Evolutionary conservation across 2,888 invertebrate species (phyloP).

Genomic region (Odontocolon sp.): DNA sequence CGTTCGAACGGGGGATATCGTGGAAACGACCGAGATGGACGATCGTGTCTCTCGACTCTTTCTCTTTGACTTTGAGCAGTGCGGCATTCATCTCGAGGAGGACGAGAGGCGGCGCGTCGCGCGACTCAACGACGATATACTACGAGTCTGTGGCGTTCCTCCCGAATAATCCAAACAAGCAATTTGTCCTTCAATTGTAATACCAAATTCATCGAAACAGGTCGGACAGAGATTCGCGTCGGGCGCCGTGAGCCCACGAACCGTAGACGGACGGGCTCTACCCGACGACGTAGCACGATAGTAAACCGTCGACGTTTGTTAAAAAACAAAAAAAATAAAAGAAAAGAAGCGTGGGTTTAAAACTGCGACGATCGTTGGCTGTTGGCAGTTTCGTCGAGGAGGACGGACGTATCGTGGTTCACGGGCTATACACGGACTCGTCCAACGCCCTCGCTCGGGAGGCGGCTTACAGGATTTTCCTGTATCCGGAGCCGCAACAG

Average conservation of each 20-base stretch:
- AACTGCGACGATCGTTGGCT: too few relatives aligned
- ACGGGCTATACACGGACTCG: slow-evolving; percentile 92
- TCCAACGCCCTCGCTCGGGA: slow-evolving; percentile 90
- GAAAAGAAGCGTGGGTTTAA: not conserved
- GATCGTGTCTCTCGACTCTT: slow-evolving; percentile 93
- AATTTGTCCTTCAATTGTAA: not conserved
- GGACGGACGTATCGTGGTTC: slow-evolving; percentile 88
- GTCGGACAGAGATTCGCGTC: slow-evolving; percentile 92
- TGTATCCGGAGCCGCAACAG: slow-evolving; percentile 90
- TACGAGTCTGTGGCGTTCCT: slow-evolving; percentile 82
- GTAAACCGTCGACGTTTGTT: slow-evolving; percentile 80
- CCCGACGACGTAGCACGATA: slow-evolving; percentile 88
- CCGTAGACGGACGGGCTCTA: slow-evolving; percentile 85
- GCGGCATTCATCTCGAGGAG: slow-evolving; percentile 96
- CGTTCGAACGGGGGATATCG: slow-evolving; percentile 86
- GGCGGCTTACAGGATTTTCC: slow-evolving; percentile 92
- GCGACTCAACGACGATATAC: slow-evolving; percentile 91
- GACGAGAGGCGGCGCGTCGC: slow-evolving; percentile 89
- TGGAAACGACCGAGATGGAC: slow-evolving; percentile 88
- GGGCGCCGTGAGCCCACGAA: slow-evolving; percentile 87
- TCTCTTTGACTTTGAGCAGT: slow-evolving; percentile 98
- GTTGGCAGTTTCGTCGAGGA: slow-evolving; percentile 84
- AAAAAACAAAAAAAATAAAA: too few relatives aligned
- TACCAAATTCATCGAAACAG: slow-evolving; percentile 66
- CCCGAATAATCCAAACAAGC: not conserved